Conservation (phyloP, 2,113 vertebrate genomes). For the Lasiurus borealis region DNA sequence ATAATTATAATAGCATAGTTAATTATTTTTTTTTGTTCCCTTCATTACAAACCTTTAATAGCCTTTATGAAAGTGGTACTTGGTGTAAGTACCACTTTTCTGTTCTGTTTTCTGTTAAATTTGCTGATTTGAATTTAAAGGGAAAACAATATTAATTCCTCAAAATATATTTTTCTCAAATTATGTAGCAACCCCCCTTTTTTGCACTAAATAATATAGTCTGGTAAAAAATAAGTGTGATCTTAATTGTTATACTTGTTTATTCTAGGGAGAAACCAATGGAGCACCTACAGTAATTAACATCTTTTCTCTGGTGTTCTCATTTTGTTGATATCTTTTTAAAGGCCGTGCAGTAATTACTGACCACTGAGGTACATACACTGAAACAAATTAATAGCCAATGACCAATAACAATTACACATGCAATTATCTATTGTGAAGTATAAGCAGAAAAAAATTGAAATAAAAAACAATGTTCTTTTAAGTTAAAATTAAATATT, state of each 20-base stretch:
- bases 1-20: conserved; percentile 64
- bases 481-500: conserved; percentile 81
- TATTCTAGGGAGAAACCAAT: conserved; percentile 86
- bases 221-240: conserved; percentile 84
- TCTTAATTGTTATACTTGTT: conserved; percentile 85
- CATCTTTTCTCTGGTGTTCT: conserved; percentile 88
- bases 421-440: conserved; percentile 87
- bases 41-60: conserved; percentile 59
- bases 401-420: conserved; percentile 89
- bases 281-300: conserved; percentile 89
- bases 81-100: too few relatives aligned
- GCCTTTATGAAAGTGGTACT: conserved; percentile 57
- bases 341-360: conserved; percentile 88
- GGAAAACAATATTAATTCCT: not conserved
- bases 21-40: conserved; percentile 20
- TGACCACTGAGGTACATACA: conserved; percentile 87
- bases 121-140: conserved; percentile 74
- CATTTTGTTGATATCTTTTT: conserved; percentile 90
- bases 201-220: conserved; percentile 73
- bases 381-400: conserved; percentile 90
- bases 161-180: conserved; percentile 54
- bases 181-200: not conserved
- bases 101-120: conserved; percentile 60
- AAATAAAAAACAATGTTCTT: conserved; percentile 79
- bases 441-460: conserved; percentile 81